Conservation (phyloP, 2,888 invertebrate genomes). For the Microctonus hyperodae region DNA sequence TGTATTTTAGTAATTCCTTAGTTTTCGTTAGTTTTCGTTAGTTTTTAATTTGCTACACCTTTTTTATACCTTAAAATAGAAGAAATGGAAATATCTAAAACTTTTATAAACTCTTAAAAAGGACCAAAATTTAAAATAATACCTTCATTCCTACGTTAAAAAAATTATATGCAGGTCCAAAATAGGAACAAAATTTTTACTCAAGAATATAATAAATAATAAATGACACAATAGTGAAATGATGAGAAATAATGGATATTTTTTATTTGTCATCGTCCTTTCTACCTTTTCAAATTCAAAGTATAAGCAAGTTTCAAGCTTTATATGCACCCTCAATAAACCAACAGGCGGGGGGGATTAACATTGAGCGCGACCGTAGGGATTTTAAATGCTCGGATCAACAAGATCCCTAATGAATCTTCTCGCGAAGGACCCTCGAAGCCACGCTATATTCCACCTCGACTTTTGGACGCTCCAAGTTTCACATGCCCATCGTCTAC, state of each 20-base stretch:
- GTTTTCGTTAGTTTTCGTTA: too few species aligned
- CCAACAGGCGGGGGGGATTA: constrained; percentile 21
- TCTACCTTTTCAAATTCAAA: constrained; percentile 29
- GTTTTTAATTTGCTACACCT: too few species aligned
- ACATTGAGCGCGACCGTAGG: constrained; percentile 25
- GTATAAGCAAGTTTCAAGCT: constrained; percentile 25
- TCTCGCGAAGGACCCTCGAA: constrained; percentile 46
- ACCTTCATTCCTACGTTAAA: too few species aligned
- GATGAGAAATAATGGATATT: background rate
- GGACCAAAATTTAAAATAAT: too few species aligned
- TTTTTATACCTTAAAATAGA: too few species aligned
- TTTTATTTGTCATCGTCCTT: constrained; percentile 26
- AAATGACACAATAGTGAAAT: background rate
- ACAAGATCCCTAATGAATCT: constrained; percentile 59
- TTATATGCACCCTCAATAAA: constrained; percentile 27
- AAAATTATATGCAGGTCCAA: too few species aligned
- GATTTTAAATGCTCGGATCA: constrained; percentile 53
- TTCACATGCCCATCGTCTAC: constrained; percentile 25
- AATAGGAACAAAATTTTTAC: too few species aligned
- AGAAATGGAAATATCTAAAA: too few species aligned
- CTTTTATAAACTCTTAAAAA: too few species aligned
- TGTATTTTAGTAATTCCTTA: too few species aligned
- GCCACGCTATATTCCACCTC: constrained; percentile 34
- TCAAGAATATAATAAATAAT: background rate
- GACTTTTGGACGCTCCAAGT: constrained; percentile 42